Conservation (phyloP, 2,797 vertebrate genomes). For the Crocidura indochinensis region DNA sequence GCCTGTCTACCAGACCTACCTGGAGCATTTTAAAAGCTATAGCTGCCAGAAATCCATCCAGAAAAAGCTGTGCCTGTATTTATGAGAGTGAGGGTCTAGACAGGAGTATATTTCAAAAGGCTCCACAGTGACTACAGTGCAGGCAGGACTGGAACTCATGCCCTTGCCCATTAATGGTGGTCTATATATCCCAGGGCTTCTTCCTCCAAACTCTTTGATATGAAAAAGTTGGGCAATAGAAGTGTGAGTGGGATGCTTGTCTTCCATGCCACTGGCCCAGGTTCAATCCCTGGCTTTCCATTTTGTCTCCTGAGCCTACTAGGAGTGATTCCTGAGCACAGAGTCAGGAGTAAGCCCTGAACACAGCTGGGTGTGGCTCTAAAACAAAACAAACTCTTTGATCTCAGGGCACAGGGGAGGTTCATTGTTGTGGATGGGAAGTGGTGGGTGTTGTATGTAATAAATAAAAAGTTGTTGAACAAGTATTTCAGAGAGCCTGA, state of each 20-base stretch:
- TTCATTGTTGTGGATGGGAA: background rate
- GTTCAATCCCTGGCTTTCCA: too few species aligned
- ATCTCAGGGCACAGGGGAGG: background rate
- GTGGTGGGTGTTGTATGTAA: background rate
- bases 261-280: too few species aligned
- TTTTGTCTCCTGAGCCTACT: too few species aligned
- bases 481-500: background rate
- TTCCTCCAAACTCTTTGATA: background rate
- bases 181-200: background rate
- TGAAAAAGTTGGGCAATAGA: too few species aligned
- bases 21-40: background rate
- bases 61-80: background rate
- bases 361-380: too few species aligned
- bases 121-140: background rate
- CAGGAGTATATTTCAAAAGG: conserved; percentile 1
- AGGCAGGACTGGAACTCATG: background rate
- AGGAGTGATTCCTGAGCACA: too few species aligned
- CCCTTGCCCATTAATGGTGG: background rate
- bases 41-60: conserved; percentile 20
- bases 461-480: conserved; percentile 14
- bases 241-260: too few species aligned
- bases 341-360: too few species aligned
- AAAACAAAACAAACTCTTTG: background rate
- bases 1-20: background rate
- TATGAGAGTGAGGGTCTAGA: background rate